Conservation (phyloP, 2,888 invertebrate species). For the Scaptomyza cyrtandrae region DNA sequence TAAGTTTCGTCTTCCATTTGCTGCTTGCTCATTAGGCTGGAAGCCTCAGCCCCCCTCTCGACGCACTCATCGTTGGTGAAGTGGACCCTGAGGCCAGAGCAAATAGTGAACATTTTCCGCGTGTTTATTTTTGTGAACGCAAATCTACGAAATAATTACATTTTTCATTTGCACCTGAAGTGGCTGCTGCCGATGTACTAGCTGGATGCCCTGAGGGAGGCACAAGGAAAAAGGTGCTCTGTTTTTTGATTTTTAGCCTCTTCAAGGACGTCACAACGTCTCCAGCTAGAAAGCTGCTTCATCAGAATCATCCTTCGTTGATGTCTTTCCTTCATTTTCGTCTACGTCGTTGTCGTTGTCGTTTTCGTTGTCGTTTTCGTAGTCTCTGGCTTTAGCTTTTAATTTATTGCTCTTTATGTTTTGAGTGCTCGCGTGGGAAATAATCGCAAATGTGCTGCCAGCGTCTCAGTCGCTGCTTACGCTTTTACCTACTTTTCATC, state of each 20-base stretch:
- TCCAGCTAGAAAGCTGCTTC: slow-evolving; percentile 19
- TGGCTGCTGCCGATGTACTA: slow-evolving; percentile 48
- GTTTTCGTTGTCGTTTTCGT: slow-evolving; percentile 42
- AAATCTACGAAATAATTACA: slow-evolving; percentile 81
- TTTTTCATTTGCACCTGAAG: slow-evolving; percentile 81
- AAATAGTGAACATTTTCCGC: slow-evolving; percentile 64
- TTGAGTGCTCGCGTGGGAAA: slow-evolving; percentile 81
- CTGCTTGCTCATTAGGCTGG: slow-evolving; percentile 55
- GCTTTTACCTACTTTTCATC: slow-evolving; percentile 77
- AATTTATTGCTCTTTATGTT: slow-evolving; percentile 81
- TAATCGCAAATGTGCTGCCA: slow-evolving; percentile 74
- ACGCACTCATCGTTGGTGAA: slow-evolving; percentile 10
- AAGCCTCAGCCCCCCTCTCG: background rate
- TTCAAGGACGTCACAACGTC: slow-evolving; percentile 47
- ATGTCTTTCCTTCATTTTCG: slow-evolving; percentile 13
- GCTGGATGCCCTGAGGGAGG: slow-evolving; percentile 11
- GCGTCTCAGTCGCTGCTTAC: slow-evolving; percentile 29
- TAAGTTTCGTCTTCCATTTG: slow-evolving; percentile 52
- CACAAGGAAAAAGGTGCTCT: slow-evolving; percentile 22
- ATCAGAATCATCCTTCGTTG: slow-evolving; percentile 37
- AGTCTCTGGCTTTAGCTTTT: slow-evolving; percentile 69
- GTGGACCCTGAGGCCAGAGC: slow-evolving; percentile 41
- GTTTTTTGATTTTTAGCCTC: slow-evolving; percentile 60
- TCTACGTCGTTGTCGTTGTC: slow-evolving; percentile 23
- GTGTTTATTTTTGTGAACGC: slow-evolving; percentile 70